Conservation (phyloP, 2,113 vertebrate species). For the Eublepharis macularius region DNA sequence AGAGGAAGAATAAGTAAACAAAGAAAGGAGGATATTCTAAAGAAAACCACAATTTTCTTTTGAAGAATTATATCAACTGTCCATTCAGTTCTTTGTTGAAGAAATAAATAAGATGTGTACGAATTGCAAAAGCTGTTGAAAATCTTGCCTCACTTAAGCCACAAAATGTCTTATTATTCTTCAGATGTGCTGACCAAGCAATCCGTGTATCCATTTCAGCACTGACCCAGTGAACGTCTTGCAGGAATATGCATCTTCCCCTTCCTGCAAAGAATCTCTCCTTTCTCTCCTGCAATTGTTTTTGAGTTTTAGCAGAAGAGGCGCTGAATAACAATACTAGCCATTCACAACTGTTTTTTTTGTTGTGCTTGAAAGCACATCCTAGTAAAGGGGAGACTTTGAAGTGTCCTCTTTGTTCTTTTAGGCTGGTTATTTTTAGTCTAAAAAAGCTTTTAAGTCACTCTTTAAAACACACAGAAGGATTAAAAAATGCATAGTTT, state of each 20-base stretch:
- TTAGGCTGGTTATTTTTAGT: slow-evolving; percentile 58
- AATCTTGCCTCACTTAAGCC: not conserved
- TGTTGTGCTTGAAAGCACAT: slow-evolving; percentile 73
- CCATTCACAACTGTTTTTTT: slow-evolving; percentile 72
- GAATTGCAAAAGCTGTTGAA: slow-evolving; percentile 8
- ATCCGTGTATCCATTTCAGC: slow-evolving; percentile 4
- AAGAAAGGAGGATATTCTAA: not conserved
- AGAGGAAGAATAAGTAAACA: not conserved
- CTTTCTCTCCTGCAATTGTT: slow-evolving; percentile 57
- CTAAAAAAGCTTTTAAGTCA: slow-evolving; percentile 48
- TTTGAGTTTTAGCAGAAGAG: slow-evolving; percentile 57
- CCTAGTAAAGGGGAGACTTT: slow-evolving; percentile 71
- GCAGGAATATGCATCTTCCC: slow-evolving; percentile 61
- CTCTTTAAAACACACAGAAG: slow-evolving; percentile 38
- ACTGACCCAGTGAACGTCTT: slow-evolving; percentile 57
- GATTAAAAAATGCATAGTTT: slow-evolving; percentile 50
- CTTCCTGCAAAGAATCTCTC: slow-evolving; percentile 56
- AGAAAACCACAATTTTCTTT: not conserved
- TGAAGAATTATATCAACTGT: not conserved
- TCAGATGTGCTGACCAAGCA: slow-evolving; percentile 54
- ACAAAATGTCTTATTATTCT: slow-evolving; percentile 4
- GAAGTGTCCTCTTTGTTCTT: slow-evolving; percentile 78
- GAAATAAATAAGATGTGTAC: slow-evolving; percentile 20
- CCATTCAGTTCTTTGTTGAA: slow-evolving; percentile 19
- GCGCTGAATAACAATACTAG: slow-evolving; percentile 70